These are phyloP conservation scores for Jaculus jaculus DNA, from an alignment of 2,113 vertebrate genomes.

Conservation along the genomic window DNA sequence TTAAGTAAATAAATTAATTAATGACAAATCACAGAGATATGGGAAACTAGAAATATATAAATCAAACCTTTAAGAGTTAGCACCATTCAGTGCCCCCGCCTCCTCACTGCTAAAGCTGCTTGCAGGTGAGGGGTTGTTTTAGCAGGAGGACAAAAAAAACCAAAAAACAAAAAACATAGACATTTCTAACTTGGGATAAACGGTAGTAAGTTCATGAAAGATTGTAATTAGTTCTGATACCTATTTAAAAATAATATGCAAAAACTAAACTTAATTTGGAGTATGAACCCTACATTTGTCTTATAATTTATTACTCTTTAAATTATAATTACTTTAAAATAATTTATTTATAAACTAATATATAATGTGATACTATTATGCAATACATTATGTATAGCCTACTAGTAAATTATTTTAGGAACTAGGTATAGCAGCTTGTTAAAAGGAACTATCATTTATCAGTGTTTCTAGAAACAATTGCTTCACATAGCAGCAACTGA, in stretches of 20 bases:
- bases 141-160: background rate
- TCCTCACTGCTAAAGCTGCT: background rate
- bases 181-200: background rate
- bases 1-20: too few species aligned
- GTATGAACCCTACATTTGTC: background rate
- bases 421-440: background rate
- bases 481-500: background rate
- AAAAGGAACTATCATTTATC: background rate
- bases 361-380: background rate
- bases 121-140: background rate
- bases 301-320: background rate
- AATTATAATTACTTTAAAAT: background rate
- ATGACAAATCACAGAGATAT: background rate
- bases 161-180: too few species aligned
- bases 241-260: background rate
- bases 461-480: background rate
- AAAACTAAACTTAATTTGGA: background rate
- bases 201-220: background rate
- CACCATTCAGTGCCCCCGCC: background rate
- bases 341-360: background rate
- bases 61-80: background rate
- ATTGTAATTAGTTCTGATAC: background rate
- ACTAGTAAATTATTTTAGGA: constrained; percentile 12
- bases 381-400: background rate
- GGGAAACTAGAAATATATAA: background rate